Evolutionary conservation across 2,888 invertebrate species (phyloP), one percentile per base, ranked within the genome.

Genomic region (Yponomeuta malinellus): DNA sequence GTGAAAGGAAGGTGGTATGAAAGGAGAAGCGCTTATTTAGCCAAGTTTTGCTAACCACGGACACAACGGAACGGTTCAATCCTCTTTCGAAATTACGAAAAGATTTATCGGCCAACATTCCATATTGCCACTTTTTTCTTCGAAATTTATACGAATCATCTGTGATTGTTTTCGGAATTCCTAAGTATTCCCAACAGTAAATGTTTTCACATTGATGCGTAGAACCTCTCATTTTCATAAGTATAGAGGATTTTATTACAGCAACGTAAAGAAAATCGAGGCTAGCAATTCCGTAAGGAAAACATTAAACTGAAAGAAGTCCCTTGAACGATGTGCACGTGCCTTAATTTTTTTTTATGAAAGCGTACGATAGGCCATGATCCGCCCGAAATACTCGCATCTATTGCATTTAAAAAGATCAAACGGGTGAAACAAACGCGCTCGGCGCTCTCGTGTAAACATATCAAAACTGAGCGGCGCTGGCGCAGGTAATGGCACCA

Each of bases 321-420:
- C 52, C 52, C 52, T 59, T 59, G 52, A 12, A 12, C 52, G 15
- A 59, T 59, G 15, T 59, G 8, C 52, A 59, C 52, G 52, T 15
- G 52, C 52, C 52, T 59, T 59, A 15, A 59, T 84, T 83, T 85
- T 88, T 88, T 88, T 89, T 90, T 85, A 86, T 88, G 80, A 88
- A 87, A 87, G 84, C 83, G 73, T 77, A 78, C 81, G 76, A 79
- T 83, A 83, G 83, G 85, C 84, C 83, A 83, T 83, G 79, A 33
- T n/a, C 23, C 82, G 83, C 63, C 82, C 84, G 82, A 88, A 90
- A 91, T 90, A 90, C 52, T 59, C 52, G 52, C 52, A 59, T 90
- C 89, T 90, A 89, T 90, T 88, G 89, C 90, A 89, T 90, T 90
- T 89, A 89, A 87, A 90, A 90, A 91, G 91, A 92, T 92, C 91